These are phyloP conservation scores for Ranitomeya imitator DNA, from an alignment of 2,113 vertebrate genomes.

Conservation along the genomic window DNA sequence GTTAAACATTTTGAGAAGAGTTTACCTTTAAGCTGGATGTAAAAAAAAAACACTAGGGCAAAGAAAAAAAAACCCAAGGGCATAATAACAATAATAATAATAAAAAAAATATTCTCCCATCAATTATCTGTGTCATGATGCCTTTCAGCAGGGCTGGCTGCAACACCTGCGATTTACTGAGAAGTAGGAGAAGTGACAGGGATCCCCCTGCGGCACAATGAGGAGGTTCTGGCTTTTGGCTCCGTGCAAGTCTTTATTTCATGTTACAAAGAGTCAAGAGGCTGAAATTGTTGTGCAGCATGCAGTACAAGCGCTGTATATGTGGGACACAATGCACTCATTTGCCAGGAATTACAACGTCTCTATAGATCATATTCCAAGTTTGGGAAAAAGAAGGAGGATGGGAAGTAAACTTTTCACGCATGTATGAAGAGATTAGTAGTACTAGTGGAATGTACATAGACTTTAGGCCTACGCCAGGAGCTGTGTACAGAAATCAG, in stretches of 20 bases:
- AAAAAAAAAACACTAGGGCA: not conserved
- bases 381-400: not conserved
- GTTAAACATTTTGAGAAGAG: slow-evolving; percentile 25
- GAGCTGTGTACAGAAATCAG: not conserved
- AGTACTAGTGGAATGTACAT: not conserved
- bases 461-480: not conserved
- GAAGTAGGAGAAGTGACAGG: slow-evolving; percentile 49
- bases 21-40: slow-evolving; percentile 35
- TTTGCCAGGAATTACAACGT: not conserved
- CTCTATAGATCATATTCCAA: not conserved
- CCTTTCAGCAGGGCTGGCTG: slow-evolving; percentile 52
- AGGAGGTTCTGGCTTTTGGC: slow-evolving; percentile 43
- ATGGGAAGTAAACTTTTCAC: not conserved
- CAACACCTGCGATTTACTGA: slow-evolving; percentile 54
- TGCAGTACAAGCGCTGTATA: not conserved
- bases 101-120: slow-evolving; percentile 53
- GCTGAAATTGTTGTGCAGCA: slow-evolving; percentile 7
- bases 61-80: slow-evolving; percentile 31
- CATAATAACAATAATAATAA: slow-evolving; percentile 55
- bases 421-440: not conserved
- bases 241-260: slow-evolving; percentile 38
- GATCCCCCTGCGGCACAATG: slow-evolving; percentile 27
- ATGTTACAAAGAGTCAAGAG: slow-evolving; percentile 36
- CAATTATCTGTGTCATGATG: slow-evolving; percentile 53
- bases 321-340: not conserved